Percentiles rank a stretch among this genome's conserved stretches.
Conservation (phyloP, 2,113 vertebrate genomes). For the Castor canadensis region DNA sequence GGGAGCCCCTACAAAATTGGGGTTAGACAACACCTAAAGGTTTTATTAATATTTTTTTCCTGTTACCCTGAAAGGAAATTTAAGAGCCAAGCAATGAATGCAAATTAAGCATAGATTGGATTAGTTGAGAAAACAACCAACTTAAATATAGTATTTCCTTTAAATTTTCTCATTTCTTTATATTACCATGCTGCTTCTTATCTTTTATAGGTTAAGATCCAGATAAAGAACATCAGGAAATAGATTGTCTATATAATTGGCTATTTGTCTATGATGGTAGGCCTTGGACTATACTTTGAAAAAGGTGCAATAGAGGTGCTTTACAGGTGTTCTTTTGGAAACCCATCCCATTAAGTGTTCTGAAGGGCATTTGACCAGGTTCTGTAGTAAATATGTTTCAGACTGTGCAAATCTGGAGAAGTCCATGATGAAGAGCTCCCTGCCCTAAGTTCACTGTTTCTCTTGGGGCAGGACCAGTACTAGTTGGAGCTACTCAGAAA, state of each 20-base stretch:
- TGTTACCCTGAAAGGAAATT: neutral
- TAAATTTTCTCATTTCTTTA: neutral
- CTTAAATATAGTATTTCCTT: neutral
- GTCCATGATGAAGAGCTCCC: neutral
- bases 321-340: neutral
- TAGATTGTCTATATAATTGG: neutral
- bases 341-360: too few relatives aligned
- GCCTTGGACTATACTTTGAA: neutral
- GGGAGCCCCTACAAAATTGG: neutral
- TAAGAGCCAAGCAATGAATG: neutral
- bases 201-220: neutral
- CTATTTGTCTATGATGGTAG: neutral
- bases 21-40: neutral
- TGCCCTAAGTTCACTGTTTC: neutral
- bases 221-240: neutral
- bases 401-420: neutral
- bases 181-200: neutral
- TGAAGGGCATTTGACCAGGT: neutral
- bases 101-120: neutral
- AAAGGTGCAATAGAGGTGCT: neutral
- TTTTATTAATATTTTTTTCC: neutral
- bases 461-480: fast-evolving
- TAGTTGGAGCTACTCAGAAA: neutral
- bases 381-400: neutral
- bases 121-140: neutral